phyloP scores from a whole-genome alignment of 2,113 vertebrate species.

The Dromas ardeola region DNA sequence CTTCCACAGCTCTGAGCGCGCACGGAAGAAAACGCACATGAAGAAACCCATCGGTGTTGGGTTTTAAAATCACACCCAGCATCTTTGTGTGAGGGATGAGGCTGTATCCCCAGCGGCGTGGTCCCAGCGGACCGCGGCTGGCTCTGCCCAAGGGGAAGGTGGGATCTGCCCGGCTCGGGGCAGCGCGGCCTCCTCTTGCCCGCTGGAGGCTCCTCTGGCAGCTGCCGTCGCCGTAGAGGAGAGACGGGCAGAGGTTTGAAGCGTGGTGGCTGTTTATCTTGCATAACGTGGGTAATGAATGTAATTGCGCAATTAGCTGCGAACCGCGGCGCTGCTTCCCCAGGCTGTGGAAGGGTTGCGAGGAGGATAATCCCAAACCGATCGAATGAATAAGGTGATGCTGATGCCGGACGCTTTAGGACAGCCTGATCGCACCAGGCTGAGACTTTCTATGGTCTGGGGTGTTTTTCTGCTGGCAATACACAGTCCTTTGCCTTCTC shows the following conservation, averaged over 20 bases:
- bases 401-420: neutral
- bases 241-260: neutral
- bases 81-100: fast-evolving
- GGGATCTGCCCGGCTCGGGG: fast-evolving
- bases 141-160: neutral
- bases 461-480: neutral
- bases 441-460: neutral
- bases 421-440: neutral
- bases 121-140: neutral
- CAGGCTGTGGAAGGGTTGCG: fast-evolving
- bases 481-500: neutral
- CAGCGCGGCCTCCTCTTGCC: fast-evolving
- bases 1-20: fast-evolving
- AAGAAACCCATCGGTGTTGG: fast-evolving
- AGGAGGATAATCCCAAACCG: neutral
- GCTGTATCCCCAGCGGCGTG: fast-evolving
- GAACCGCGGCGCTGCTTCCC: neutral
- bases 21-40: fast-evolving
- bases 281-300: neutral
- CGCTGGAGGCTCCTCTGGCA: neutral
- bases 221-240: neutral
- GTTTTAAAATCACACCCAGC: neutral
- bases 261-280: neutral
- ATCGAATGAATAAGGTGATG: neutral
- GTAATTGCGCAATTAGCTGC: neutral